Evolutionary conservation across 2,797 vertebrate species (phyloP).

Genomic region (Menidia menidia): DNA sequence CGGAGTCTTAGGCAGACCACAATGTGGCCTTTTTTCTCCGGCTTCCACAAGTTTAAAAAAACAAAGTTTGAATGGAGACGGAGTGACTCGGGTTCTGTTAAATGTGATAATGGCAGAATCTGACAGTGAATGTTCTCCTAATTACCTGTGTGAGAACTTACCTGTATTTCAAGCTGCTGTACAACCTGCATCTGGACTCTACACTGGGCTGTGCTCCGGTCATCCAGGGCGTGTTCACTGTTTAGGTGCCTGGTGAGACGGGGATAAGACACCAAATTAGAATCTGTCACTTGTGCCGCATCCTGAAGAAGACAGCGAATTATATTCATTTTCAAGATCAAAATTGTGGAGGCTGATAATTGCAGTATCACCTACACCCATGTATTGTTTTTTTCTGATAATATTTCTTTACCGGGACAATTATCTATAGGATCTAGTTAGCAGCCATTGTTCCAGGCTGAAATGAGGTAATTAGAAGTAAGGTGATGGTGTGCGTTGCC

Average conservation of each 20-base stretch:
- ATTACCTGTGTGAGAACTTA: conserved; percentile 58
- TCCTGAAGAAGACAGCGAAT: background rate
- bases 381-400: conserved; percentile 70
- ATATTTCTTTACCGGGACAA: conserved; percentile 67
- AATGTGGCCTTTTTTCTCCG: conserved; percentile 48
- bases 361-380: conserved; percentile 64
- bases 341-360: conserved; percentile 53
- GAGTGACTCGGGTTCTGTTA: conserved; percentile 2
- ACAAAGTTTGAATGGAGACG: conserved; percentile 53
- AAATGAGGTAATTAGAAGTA: conserved; percentile 78
- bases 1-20: conserved; percentile 61
- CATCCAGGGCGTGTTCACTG: conserved; percentile 96
- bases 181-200: conserved; percentile 99
- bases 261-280: conserved; percentile 20
- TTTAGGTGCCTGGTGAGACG: conserved; percentile 92
- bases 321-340: conserved; percentile 29
- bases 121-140: conserved; percentile 9
- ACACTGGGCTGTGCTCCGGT: conserved; percentile 98
- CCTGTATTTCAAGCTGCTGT: conserved; percentile 99
- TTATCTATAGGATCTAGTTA: conserved; percentile 70
- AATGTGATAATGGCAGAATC: conserved; percentile 14
- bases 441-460: conserved; percentile 65
- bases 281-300: conserved; percentile 15
- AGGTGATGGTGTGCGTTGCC: conserved; percentile 69
- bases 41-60: conserved; percentile 50